These are phyloP conservation scores for Virgularia gustaviana DNA, from an alignment of 92 coral and sea anemone species.

Conservation along the genomic window DNA sequence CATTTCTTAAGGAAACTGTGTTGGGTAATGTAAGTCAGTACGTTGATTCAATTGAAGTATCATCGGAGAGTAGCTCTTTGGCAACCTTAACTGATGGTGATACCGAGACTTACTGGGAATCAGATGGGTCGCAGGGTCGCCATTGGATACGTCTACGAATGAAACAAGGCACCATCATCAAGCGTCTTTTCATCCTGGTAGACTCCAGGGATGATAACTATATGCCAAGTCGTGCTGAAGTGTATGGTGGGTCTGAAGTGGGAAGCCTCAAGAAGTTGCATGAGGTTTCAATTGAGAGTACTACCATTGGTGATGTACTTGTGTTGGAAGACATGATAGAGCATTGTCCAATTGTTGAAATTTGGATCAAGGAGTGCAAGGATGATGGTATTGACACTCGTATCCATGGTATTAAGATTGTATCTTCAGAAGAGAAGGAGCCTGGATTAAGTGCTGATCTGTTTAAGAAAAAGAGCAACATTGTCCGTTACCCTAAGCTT, in stretches of 20 bases:
- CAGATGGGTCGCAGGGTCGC: conserved; percentile 94
- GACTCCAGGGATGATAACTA: conserved; percentile 94
- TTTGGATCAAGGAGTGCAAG: conserved; percentile 93
- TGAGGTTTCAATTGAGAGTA: conserved; percentile 77
- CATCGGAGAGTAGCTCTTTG: conserved; percentile 74
- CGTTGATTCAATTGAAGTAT: conserved; percentile 83
- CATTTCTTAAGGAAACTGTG: conserved; percentile 63
- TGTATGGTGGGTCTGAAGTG: conserved; percentile 83
- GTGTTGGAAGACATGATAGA: conserved; percentile 76
- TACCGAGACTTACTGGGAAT: conserved; percentile 90
- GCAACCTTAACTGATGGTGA: conserved; percentile 88
- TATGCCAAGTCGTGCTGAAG: conserved; percentile 80
- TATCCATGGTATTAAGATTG: conserved; percentile 77
- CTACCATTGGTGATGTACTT: conserved; percentile 79
- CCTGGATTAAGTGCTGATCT: conserved; percentile 88
- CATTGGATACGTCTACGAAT: conserved; percentile 90
- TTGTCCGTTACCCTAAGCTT: conserved; percentile 77
- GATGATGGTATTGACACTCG: conserved; percentile 99
- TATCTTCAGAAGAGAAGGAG: conserved; percentile 87
- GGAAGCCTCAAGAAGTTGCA: conserved; percentile 66
- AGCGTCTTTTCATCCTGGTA: conserved; percentile 73
- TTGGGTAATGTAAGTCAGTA: conserved; percentile 88
- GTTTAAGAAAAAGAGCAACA: conserved; percentile 37
- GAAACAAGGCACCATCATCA: conserved; percentile 81
- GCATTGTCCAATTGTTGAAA: conserved; percentile 68